Evolutionary conservation across 2,888 invertebrate species (phyloP), one percentile per base, ranked within the genome.

Genomic region (Allophyes oxyacanthae): DNA sequence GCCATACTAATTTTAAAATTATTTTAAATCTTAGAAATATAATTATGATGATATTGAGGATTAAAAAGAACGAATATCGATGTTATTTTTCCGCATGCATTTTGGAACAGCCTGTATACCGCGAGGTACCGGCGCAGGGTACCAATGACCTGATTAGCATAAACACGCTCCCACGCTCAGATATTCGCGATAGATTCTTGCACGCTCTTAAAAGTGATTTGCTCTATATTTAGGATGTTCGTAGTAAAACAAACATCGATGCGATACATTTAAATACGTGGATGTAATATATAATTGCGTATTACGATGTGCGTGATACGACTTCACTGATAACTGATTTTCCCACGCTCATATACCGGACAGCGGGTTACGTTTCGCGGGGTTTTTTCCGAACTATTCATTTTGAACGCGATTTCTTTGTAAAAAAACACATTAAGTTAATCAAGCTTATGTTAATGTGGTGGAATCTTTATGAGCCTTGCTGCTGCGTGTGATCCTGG

Each of bases 101-200:
- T 46, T 46, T 8, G 11, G 59, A 66, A 80, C 94, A 81, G 2
- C 83, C 91, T 89, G 86, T 92, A 83, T 59, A 75, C 51, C 48
- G 74, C 46, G 75, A 78, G 80, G 88, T 87, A 92, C 91, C 91
- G 87, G 91, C 88, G 86, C 78, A 61, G 92, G 87, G 88, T 91
- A 92, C 91, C 93, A 94, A 93, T 86, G 94, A 93, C 94, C 93
- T 93, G 88, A 78, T 93, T 93, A 88, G 84, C 93, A 93, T 93
- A 93, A 88, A 76, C 71, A 67, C 84, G 92, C 88, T 93, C 93
- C 89, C 93, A 93, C 93, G 93, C 80, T 87, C 85, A 83, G 75
- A 75, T 81, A 77, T 84, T 87, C 82, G 86, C 90, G 88, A 93
- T 92, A 93, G 93, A 93, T 93, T 93, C 93, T 92, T 93, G 90